Evolutionary conservation across 2,113 vertebrate genomes (phyloP), one percentile per base, ranked within the genome.

Genomic region (Calyptommatus sinebrachiatus): DNA sequence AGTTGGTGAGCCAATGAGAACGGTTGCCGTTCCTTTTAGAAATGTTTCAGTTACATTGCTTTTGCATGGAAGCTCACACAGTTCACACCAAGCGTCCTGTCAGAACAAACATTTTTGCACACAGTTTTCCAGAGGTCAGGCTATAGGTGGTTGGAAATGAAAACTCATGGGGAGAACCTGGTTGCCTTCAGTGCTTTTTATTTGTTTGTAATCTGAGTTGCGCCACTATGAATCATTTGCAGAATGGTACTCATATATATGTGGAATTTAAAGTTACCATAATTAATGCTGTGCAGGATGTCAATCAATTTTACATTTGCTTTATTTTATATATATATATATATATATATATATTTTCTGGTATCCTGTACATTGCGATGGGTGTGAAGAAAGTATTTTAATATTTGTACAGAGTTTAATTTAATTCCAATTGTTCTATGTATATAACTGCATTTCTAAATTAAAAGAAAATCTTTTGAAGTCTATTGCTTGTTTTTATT

Each of bases 381-480:
- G 97, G 97, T 97, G 97, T 98, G 96, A 98, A 97, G 95, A 99
- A 99, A 97, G 96, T 98, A 99, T 99, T 99, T 99, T 99, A 99
- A 99, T 99, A 99, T 99, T 99, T 99, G 98, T 99, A 99, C 95
- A 99, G 98, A 99, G 96, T 97, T 98, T 99, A 99, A 99, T 99
- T 99, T 99, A 99, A 98, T 97, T 97, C 96, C 96, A 97, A 96
- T 96, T 96, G 94, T 96, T 95, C 97, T 97, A 96, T 99, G 98
- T 99, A 98, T 97, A 99, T 99, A 99, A 97, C 97, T 98, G 95
- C 95, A 95, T 97, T 99, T 99, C 97, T 99, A 98, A 99, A 97
- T 99, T 99, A 99, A 96, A 97, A 97, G 97, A 95, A 90, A 93
- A 97, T 97, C 95, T 97, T 99, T 97, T 94, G 95, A 97, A 97